A percentile compares a stretch with the other conserved stretches of the same genome.
phyloP scores from a whole-genome alignment of 2,888 invertebrate genomes.

The Drosophila meridionalis region DNA sequence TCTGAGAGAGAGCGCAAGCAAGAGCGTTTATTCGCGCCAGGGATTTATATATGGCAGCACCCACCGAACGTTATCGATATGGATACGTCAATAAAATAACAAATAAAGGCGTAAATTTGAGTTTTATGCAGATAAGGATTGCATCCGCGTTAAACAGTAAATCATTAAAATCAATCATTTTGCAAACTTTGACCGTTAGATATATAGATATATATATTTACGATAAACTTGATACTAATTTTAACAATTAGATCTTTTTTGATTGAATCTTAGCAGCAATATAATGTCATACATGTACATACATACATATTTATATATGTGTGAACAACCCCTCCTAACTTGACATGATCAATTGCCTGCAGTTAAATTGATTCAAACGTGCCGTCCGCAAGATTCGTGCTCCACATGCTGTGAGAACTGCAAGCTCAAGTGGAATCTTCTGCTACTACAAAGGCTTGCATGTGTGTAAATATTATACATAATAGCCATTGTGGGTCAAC shows the following conservation, averaged over 20 bases:
- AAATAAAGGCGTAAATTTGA: constrained; percentile 25
- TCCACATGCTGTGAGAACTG: constrained; percentile 31
- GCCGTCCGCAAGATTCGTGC: constrained; percentile 43
- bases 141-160: neutral
- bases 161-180: neutral
- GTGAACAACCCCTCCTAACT: neutral
- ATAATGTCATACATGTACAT: too few species aligned
- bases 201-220: neutral
- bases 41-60: constrained; percentile 6
- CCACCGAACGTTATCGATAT: constrained; percentile 28
- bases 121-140: constrained; percentile 19
- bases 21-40: constrained; percentile 8
- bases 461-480: neutral
- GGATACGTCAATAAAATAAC: constrained; percentile 15
- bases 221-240: neutral
- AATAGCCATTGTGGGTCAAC: constrained; percentile 23
- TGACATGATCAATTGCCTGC: constrained; percentile 51
- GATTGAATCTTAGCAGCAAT: neutral
- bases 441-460: neutral
- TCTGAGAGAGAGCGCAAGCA: neutral
- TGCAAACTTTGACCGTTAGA: neutral
- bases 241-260: neutral
- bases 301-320: neutral
- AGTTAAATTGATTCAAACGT: constrained; percentile 69
- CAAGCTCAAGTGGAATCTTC: constrained; percentile 32